Percentiles rank a stretch among this genome's conserved stretches.
Conservation (phyloP, 30 jellyfish, hydroid and myxozoan genomes). For the Pelagia noctiluca region DNA sequence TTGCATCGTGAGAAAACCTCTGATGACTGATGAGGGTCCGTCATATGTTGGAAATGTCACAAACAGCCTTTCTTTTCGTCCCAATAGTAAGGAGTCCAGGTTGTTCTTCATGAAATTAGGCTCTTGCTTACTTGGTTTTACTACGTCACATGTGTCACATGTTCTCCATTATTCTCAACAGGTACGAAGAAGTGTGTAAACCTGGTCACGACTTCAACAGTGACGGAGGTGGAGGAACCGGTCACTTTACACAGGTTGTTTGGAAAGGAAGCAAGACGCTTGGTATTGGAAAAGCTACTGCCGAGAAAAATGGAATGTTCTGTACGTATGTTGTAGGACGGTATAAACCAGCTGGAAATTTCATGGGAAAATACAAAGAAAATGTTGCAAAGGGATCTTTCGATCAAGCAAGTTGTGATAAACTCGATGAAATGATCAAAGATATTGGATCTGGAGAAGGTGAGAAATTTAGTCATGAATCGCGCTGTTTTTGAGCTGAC, state of each 20-base stretch:
- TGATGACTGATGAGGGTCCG: too few species aligned
- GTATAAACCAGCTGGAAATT: conserved; percentile 83
- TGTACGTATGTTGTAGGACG: conserved; percentile 94
- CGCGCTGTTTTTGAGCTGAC: too few species aligned
- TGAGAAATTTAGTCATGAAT: too few species aligned
- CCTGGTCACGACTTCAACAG: conserved; percentile 71
- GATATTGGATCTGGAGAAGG: conserved; percentile 26
- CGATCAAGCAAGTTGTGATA: conserved; percentile 46
- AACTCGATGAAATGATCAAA: conserved; percentile 52
- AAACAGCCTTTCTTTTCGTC: too few species aligned
- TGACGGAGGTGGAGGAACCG: conserved; percentile 45
- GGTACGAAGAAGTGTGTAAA: conserved; percentile 88
- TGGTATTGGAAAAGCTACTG: conserved; percentile 85
- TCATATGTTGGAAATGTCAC: too few species aligned
- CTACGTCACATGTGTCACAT: not conserved
- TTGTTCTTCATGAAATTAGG: too few species aligned
- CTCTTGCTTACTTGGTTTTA: not conserved
- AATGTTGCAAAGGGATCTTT: conserved; percentile 85
- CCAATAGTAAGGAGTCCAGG: too few species aligned
- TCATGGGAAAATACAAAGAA: conserved; percentile 62
- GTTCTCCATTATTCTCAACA: conserved; percentile 1
- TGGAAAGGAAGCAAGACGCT: conserved; percentile 62
- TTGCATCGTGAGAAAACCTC: too few species aligned
- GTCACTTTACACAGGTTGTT: conserved; percentile 74
- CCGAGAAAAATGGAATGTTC: conserved; percentile 54